Conservation (phyloP, 1,140 invertebrate genomes). For the Globodera rostochiensis region DNA sequence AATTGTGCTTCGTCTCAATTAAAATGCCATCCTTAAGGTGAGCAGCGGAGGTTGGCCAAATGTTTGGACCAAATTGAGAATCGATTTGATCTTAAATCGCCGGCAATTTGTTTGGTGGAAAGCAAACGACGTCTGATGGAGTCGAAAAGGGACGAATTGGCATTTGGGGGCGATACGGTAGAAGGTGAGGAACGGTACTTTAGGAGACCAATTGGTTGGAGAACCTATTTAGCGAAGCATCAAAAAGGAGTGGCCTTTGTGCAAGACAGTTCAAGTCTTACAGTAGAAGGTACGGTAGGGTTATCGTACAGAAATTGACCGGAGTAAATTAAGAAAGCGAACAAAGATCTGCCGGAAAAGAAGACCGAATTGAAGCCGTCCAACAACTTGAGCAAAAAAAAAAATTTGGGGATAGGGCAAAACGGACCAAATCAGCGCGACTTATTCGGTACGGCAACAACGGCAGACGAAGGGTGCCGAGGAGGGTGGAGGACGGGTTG, state of each 20-base stretch:
- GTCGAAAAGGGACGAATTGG: not conserved
- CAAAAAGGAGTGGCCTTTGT: not conserved
- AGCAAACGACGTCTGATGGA: slow-evolving; percentile 27
- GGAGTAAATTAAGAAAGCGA: too few relatives aligned
- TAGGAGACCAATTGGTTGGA: not conserved
- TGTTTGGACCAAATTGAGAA: slow-evolving; percentile 36
- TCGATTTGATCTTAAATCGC: slow-evolving; percentile 20
- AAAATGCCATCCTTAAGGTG: slow-evolving; percentile 7
- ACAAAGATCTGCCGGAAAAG: too few relatives aligned
- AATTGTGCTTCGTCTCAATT: not conserved
- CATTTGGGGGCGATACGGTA: not conserved
- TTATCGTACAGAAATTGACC: too few relatives aligned
- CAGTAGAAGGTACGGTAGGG: not conserved
- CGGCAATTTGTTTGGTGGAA: slow-evolving; percentile 36
- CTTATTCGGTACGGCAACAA: not conserved
- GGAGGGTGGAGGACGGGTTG: not conserved
- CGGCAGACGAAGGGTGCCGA: not conserved
- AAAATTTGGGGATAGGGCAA: not conserved
- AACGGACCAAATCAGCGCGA: not conserved
- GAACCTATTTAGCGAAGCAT: not conserved
- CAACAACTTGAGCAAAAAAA: not conserved
- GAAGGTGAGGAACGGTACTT: too few relatives aligned
- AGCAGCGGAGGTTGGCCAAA: slow-evolving; percentile 21
- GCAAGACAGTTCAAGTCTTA: not conserved
- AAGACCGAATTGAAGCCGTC: not conserved